Conservation (phyloP, 1,140 invertebrate genomes). For the Platyura marginata region DNA sequence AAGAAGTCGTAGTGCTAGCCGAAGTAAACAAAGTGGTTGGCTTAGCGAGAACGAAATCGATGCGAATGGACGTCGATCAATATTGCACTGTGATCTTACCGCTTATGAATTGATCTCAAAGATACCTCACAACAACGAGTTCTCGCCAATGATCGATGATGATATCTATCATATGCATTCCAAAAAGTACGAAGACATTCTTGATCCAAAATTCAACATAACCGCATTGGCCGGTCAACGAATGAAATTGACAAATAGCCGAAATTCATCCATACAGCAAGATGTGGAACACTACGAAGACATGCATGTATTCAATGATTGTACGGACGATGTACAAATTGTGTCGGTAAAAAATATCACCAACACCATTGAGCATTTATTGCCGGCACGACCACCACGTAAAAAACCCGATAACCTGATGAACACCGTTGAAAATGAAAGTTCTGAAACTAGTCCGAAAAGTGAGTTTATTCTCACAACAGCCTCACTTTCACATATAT, state of each 20-base stretch:
- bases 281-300: too few species aligned
- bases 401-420: conserved; percentile 8
- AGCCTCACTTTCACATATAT: neutral
- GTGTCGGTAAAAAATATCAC: neutral
- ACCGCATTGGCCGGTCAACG: neutral
- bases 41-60: conserved; percentile 30
- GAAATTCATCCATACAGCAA: neutral
- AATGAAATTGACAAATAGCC: neutral
- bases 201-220: neutral
- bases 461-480: neutral
- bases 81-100: conserved; percentile 68
- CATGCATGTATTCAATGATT: too few species aligned
- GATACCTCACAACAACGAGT: conserved; percentile 1
- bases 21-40: conserved; percentile 25
- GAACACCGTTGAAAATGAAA: too few species aligned
- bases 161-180: neutral
- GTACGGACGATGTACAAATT: too few species aligned
- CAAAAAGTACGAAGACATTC: neutral
- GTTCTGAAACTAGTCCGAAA: neutral
- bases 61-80: conserved; percentile 35
- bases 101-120: conserved; percentile 55
- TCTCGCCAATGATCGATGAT: neutral
- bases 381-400: conserved; percentile 21
- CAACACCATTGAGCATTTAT: conserved; percentile 6
- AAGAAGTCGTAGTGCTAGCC: conserved; percentile 17